phyloP scores from a whole-genome alignment of 1,140 invertebrate species.

The Drosophila arawakana region DNA sequence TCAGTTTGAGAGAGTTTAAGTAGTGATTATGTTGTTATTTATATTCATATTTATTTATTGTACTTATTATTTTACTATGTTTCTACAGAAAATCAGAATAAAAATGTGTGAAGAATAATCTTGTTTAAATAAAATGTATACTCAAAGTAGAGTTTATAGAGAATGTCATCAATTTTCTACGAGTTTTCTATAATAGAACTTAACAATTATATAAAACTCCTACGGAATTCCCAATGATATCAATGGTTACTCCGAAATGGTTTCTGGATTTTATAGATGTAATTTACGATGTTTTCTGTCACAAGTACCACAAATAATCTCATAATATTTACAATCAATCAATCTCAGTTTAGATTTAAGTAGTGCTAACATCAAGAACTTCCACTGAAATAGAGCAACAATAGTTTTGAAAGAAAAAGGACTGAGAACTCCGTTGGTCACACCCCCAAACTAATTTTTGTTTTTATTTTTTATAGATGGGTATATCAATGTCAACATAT shows the following conservation, averaged over 20 bases:
- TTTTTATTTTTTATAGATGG: conserved; percentile 32
- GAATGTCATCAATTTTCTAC: no score
- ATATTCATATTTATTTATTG: no score
- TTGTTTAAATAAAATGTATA: no score
- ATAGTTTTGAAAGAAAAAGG: background rate
- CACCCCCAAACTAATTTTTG: conserved; percentile 7
- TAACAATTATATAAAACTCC: no score
- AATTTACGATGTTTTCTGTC: background rate
- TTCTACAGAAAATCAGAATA: no score
- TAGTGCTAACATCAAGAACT: background rate
- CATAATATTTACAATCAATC: conserved; percentile 17
- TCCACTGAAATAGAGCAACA: background rate
- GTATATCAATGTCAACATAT: conserved; percentile 75
- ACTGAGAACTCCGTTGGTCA: background rate
- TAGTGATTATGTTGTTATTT: background rate
- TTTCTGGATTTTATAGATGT: background rate
- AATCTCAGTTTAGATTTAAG: background rate
- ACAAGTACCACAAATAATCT: conserved; percentile 3
- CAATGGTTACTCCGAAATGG: background rate
- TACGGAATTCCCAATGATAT: no score
- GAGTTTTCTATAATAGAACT: no score
- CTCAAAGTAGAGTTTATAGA: no score
- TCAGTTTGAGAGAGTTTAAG: background rate
- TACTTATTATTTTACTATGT: no score
- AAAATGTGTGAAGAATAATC: no score